These are phyloP conservation scores for Ochropleura plecta DNA, from an alignment of 2,888 invertebrate genomes.

Conservation along the genomic window DNA sequence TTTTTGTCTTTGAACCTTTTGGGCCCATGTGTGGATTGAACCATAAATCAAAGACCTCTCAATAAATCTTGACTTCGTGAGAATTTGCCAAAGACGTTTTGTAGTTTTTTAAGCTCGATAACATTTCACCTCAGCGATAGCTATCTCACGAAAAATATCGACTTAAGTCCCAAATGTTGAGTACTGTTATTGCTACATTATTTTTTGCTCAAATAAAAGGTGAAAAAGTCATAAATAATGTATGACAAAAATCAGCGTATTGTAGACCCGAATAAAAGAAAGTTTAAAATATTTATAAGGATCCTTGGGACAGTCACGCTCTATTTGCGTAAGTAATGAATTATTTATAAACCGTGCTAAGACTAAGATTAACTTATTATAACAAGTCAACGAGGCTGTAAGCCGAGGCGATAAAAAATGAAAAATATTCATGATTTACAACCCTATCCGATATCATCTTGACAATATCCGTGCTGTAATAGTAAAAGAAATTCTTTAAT, in stretches of 20 bases:
- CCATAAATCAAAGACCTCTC: conserved; percentile 87
- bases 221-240: conserved; percentile 44
- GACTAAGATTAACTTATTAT: conserved; percentile 50
- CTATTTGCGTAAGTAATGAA: conserved; percentile 43
- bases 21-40: conserved; percentile 85
- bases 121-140: conserved; percentile 59
- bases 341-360: conserved; percentile 52
- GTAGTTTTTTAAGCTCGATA: conserved; percentile 73
- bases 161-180: conserved; percentile 28
- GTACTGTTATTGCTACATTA: conserved; percentile 30
- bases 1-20: conserved; percentile 86
- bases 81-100: conserved; percentile 80
- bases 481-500: conserved; percentile 75
- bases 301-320: conserved; percentile 21
- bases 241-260: conserved; percentile 20
- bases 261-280: conserved; percentile 33
- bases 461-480: conserved; percentile 71
- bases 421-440: conserved; percentile 66
- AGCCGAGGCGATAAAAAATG: conserved; percentile 50
- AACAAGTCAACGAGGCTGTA: conserved; percentile 62
- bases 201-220: conserved; percentile 30
- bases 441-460: conserved; percentile 68
- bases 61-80: conserved; percentile 86
- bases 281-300: conserved; percentile 25
- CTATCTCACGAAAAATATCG: conserved; percentile 44